These are phyloP conservation scores for Agrotis clavis DNA, from an alignment of 2,888 invertebrate species.

Conservation along the genomic window DNA sequence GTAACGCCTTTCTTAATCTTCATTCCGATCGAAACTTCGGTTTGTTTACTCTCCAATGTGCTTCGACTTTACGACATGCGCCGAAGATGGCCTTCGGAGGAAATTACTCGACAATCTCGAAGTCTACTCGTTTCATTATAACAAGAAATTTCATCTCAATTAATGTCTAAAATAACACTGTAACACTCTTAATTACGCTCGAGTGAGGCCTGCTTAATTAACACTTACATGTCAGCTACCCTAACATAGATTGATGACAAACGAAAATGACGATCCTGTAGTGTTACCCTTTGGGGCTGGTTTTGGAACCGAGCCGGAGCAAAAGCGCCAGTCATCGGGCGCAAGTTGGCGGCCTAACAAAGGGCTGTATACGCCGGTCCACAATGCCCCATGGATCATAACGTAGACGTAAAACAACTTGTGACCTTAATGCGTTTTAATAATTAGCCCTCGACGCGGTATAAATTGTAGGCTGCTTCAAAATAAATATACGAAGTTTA, in stretches of 20 bases:
- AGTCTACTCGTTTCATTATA: conserved; percentile 83
- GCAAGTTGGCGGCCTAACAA: conserved; percentile 84
- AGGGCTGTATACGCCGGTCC: conserved; percentile 73
- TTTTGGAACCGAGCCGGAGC: conserved; percentile 76
- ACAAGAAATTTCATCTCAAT: conserved; percentile 91
- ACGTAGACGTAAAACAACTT: conserved; percentile 82
- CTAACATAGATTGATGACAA: conserved; percentile 91
- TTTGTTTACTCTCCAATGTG: conserved; percentile 83
- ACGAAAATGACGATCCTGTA: conserved; percentile 89
- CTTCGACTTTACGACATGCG: conserved; percentile 79
- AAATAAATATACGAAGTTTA: conserved; percentile 39
- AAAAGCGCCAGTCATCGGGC: conserved; percentile 87
- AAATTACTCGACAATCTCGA: conserved; percentile 81
- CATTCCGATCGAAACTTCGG: conserved; percentile 85
- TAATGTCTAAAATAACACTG: conserved; percentile 91
- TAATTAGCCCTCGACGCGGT: conserved; percentile 81
- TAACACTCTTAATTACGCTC: conserved; percentile 91
- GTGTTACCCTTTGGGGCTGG: conserved; percentile 83
- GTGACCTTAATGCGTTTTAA: conserved; percentile 87
- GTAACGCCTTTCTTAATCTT: conserved; percentile 83
- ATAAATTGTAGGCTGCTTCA: conserved; percentile 39
- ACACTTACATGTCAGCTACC: conserved; percentile 90
- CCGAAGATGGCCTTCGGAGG: conserved; percentile 80
- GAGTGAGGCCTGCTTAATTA: conserved; percentile 91
- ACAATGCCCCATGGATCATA: conserved; percentile 83